Conservation (phyloP, 2,113 vertebrate genomes). For the Campylomormyrus tamandua region DNA sequence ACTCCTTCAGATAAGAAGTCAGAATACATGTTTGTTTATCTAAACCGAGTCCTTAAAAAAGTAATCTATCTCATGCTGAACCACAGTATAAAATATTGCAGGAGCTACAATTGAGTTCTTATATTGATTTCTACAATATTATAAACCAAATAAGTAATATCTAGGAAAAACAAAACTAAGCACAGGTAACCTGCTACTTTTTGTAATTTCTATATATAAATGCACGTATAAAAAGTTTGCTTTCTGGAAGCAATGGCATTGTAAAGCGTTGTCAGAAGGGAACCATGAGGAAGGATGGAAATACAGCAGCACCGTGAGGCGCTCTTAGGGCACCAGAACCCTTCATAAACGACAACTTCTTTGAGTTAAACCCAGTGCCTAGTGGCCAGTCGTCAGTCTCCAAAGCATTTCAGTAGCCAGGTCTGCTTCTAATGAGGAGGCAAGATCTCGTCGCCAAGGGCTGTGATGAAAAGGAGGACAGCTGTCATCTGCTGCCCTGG, state of each 20-base stretch:
- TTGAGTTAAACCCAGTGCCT: background rate
- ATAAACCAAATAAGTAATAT: background rate
- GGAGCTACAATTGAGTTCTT: background rate
- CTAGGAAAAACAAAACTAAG: background rate
- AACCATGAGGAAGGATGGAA: background rate
- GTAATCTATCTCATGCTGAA: background rate
- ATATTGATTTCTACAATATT: background rate
- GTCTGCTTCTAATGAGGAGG: background rate
- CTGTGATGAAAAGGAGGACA: background rate
- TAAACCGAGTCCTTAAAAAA: too few relatives aligned
- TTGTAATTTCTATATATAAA: background rate
- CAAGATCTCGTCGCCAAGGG: background rate
- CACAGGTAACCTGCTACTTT: background rate
- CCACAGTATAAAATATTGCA: background rate
- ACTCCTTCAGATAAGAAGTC: constrained; percentile 61
- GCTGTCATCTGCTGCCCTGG: background rate
- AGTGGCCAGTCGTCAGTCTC: background rate
- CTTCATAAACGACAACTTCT: background rate
- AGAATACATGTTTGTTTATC: too few relatives aligned
- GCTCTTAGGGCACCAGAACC: background rate
- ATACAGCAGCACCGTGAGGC: background rate
- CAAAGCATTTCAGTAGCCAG: background rate
- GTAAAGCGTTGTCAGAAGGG: background rate
- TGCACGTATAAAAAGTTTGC: background rate
- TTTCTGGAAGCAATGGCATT: background rate